Evolutionary conservation across 1,140 invertebrate genomes (phyloP).

Genomic region (Pemphigus obesinymphae): DNA sequence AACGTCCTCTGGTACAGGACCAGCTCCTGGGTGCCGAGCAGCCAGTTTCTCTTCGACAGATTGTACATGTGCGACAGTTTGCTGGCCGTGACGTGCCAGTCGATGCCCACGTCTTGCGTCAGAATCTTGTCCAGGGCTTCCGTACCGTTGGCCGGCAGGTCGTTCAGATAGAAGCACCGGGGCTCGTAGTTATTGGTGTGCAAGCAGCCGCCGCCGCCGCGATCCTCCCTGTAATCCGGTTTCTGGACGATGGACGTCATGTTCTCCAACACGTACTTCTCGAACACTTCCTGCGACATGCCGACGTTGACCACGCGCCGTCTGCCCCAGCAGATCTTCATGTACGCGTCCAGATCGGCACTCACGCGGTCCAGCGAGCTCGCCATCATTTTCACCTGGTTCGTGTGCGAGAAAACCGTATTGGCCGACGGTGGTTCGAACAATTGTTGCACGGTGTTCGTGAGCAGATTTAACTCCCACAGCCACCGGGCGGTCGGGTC

Average conservation of each 20-base stretch:
- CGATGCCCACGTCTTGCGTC: not conserved
- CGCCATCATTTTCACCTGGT: not conserved
- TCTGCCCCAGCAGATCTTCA: not conserved
- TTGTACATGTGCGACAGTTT: not conserved
- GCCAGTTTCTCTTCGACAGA: not conserved
- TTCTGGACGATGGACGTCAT: not conserved
- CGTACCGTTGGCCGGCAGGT: not conserved
- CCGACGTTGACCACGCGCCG: too few species aligned
- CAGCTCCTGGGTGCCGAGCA: not conserved
- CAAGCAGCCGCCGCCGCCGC: not conserved
- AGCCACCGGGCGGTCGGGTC: conserved; percentile 8
- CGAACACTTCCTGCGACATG: not conserved
- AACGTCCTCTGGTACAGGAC: conserved; percentile 1
- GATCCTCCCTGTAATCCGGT: not conserved
- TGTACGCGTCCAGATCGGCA: not conserved
- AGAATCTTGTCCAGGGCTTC: not conserved
- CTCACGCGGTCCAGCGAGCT: not conserved
- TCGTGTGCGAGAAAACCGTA: too few species aligned
- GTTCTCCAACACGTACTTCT: conserved; percentile 19
- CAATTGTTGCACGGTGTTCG: not conserved
- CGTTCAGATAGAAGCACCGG: not conserved
- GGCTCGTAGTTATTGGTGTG: too few species aligned
- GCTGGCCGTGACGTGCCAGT: not conserved
- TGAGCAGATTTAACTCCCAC: conserved; percentile 4
- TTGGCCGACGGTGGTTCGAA: not conserved